Conservation (phyloP, 2,113 vertebrate species). For the Cyanistes caeruleus region DNA sequence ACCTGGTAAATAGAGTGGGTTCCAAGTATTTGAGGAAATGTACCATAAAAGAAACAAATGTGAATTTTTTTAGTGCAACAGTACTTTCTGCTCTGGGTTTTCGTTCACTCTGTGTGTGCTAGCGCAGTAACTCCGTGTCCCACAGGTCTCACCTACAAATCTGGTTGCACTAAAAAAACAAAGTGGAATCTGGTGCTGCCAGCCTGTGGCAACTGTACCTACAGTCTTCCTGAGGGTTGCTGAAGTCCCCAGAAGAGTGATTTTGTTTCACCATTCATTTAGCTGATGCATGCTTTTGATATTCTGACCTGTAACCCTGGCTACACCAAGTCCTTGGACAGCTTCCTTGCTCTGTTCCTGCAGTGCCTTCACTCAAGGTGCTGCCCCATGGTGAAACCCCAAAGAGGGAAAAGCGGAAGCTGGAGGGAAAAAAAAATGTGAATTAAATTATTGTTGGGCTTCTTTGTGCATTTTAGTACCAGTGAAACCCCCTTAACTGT, state of each 20-base stretch:
- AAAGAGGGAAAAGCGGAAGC: constrained; percentile 19
- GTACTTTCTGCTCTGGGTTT: constrained; percentile 45
- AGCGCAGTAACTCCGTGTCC: constrained; percentile 39
- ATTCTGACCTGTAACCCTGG: constrained; percentile 47
- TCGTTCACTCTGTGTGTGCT: constrained; percentile 48
- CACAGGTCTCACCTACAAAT: constrained; percentile 36
- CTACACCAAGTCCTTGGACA: constrained; percentile 26
- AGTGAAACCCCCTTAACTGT: constrained; percentile 63
- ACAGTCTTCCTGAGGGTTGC: constrained; percentile 60
- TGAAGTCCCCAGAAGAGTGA: constrained; percentile 33
- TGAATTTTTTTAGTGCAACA: constrained; percentile 47
- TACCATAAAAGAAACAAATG: neutral
- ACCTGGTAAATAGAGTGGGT: neutral
- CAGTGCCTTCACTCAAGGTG: constrained; percentile 52
- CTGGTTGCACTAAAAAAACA: constrained; percentile 32
- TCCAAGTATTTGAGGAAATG: constrained; percentile 22
- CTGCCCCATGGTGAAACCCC: constrained; percentile 55
- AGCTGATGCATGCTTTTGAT: constrained; percentile 68
- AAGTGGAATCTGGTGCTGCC: constrained; percentile 35
- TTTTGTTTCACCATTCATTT: constrained; percentile 27
- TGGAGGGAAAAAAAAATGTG: constrained; percentile 59
- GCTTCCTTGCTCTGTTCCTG: constrained; percentile 50
- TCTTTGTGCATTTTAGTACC: constrained; percentile 67
- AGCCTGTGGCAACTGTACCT: constrained; percentile 47
- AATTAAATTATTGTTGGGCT: constrained; percentile 59